Percentiles rank a stretch among this genome's conserved stretches.
Conservation (phyloP, 2,888 invertebrate genomes). For the Polietes domitor region DNA sequence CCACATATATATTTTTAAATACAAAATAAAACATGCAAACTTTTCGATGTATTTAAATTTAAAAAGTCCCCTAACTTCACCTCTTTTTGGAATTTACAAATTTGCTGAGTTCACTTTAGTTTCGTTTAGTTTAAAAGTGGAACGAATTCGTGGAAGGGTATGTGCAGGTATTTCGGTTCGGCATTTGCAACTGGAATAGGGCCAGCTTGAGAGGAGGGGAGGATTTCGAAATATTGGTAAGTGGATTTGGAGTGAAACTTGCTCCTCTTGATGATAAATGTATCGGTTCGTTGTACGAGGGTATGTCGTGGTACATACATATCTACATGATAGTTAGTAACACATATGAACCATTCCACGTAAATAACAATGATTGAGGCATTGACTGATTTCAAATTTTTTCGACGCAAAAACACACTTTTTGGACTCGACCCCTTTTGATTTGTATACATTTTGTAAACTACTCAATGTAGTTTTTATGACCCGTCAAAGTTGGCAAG, state of each 20-base stretch:
- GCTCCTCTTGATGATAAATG: neutral
- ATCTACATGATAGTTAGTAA: too few species aligned
- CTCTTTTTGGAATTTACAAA: neutral
- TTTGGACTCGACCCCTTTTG: too few species aligned
- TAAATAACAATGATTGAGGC: too few species aligned
- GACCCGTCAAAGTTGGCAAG: too few species aligned
- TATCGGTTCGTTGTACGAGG: neutral
- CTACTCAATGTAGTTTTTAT: too few species aligned
- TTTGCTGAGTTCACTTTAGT: neutral
- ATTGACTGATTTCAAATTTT: too few species aligned
- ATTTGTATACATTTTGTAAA: too few species aligned
- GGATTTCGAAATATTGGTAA: neutral
- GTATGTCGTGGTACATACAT: neutral
- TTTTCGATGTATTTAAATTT: constrained; percentile 9
- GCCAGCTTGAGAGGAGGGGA: neutral
- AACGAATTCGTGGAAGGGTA: neutral
- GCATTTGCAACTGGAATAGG: neutral
- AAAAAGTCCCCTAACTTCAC: neutral
- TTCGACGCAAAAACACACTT: too few species aligned
- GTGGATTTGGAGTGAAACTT: neutral
- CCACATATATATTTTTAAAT: neutral
- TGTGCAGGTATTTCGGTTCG: neutral
- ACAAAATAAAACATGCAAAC: constrained; percentile 3
- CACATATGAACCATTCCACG: too few species aligned
- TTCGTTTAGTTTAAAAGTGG: neutral